Percentiles rank a stretch among this genome's conserved stretches.
These are phyloP conservation scores for Spodoptera exigua DNA, from an alignment of 2,888 invertebrate species.

Conservation along the genomic window DNA sequence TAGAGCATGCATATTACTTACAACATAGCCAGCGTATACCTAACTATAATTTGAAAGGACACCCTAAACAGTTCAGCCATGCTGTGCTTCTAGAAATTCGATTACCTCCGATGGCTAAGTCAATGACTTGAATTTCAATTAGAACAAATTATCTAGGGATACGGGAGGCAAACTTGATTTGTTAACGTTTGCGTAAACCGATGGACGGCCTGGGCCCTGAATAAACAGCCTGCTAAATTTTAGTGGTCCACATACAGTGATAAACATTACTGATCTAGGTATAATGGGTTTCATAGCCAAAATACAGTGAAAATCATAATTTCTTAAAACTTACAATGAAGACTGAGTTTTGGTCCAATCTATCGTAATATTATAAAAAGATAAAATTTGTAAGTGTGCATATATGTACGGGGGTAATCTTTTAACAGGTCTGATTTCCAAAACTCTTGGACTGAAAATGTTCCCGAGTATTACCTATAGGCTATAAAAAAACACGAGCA, in stretches of 20 bases:
- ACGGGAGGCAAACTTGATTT: slow-evolving; percentile 85
- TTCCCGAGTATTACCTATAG: too few relatives aligned
- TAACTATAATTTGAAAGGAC: not conserved
- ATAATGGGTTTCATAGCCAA: not conserved
- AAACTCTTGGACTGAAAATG: too few relatives aligned
- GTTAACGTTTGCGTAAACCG: slow-evolving; percentile 74
- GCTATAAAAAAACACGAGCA: too few relatives aligned
- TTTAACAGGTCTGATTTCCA: too few relatives aligned
- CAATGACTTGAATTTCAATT: slow-evolving; percentile 93
- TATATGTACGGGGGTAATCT: too few relatives aligned
- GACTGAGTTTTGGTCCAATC: too few relatives aligned
- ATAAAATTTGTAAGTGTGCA: too few relatives aligned
- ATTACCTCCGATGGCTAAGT: slow-evolving; percentile 89
- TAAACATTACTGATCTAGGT: slow-evolving; percentile 20
- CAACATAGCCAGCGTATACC: too few relatives aligned
- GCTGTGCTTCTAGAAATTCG: slow-evolving; percentile 81
- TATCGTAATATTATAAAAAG: too few relatives aligned
- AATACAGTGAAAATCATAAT: too few relatives aligned
- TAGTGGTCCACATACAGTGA: slow-evolving; percentile 36
- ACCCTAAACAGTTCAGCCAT: slow-evolving; percentile 5
- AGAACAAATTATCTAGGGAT: slow-evolving; percentile 90
- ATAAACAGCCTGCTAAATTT: slow-evolving; percentile 51
- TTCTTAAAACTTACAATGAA: too few relatives aligned
- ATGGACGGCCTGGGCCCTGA: slow-evolving; percentile 20
- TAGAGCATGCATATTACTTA: too few relatives aligned